Base-by-base conservation (phyloP, 1,140 invertebrate genomes). In the Choristoneura fumiferana region DNA sequence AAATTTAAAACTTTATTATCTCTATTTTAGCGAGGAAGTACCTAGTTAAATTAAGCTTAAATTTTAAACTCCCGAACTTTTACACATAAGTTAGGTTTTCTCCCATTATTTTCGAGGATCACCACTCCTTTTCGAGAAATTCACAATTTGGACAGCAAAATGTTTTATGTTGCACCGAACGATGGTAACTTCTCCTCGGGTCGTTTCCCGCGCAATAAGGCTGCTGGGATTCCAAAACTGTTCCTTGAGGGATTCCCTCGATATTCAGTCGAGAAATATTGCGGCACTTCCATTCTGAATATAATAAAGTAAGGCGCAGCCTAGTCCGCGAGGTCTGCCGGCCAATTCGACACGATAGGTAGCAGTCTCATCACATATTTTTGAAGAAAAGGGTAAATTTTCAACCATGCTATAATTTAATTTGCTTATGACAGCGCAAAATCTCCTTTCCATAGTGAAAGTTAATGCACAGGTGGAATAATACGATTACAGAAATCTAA, bases 191-290 rank as follows among this genome's bases (percentile, higher is more conserved):
- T 64, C 62, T 62, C 56, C 56, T 65, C 60, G 53, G 57, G 52
- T 54, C 57, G 57, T 63, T 59, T 59, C 33, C 40, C 43, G 39
- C 35, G 62, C 58, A 69, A 71, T 69, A 74, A 68, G 62, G 62
- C 68, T 57, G 45, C 40, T 43, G 63, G 69, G 69, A 71, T 71
- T 65, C 65, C 59, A 62, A 66, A 74, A 74, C 66, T 67, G 71
- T 71, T 74, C 62, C 69, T 69, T 63, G 59, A 64, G 69, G 67
- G 67, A 65, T 65, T 69, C 62, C 63, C 62, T 63, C 63, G 60
- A 76, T 66, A 75, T 72, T 70, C 66, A 71, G 67, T 69, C 62
- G 57, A 64, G 63, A 68, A 63, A 67, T 74, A 74, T 69, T 71
- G 65, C 55, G 58, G 57, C 57, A 59, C 58, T 55, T 62, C 55